Evolutionary conservation across 2,113 vertebrate genomes (phyloP).

Genomic region (Orthonyx spaldingii): DNA sequence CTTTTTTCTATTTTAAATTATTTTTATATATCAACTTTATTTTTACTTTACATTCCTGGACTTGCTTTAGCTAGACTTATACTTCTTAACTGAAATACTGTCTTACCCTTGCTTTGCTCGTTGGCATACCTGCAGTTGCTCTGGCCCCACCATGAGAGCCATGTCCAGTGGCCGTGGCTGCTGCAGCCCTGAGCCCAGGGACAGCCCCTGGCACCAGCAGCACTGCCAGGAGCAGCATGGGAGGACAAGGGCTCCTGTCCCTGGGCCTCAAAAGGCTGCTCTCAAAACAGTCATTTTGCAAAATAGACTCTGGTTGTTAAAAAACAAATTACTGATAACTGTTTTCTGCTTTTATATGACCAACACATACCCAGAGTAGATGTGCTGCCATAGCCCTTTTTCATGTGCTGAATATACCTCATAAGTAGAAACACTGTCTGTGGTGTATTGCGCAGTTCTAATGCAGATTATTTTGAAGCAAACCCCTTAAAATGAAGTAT

Average conservation of each 20-base stretch:
- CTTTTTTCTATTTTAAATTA: neutral
- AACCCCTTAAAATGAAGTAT: neutral
- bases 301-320: neutral
- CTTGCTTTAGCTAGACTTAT: neutral
- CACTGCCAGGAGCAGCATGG: neutral
- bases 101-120: neutral
- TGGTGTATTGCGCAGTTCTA: accelerated
- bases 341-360: neutral
- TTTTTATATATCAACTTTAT: neutral
- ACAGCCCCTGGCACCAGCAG: neutral
- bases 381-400: neutral
- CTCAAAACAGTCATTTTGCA: neutral
- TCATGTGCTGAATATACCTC: accelerated
- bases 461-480: neutral
- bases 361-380: accelerated
- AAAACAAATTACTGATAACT: accelerated
- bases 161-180: accelerated
- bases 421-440: accelerated
- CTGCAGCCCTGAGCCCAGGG: neutral
- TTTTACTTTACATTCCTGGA: neutral
- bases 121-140: neutral
- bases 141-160: neutral
- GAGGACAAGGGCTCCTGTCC: neutral
- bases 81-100: accelerated
- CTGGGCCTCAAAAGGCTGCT: neutral